Evolutionary conservation across 2,888 invertebrate genomes (phyloP).

Genomic region (Xestia sexstrigata): DNA sequence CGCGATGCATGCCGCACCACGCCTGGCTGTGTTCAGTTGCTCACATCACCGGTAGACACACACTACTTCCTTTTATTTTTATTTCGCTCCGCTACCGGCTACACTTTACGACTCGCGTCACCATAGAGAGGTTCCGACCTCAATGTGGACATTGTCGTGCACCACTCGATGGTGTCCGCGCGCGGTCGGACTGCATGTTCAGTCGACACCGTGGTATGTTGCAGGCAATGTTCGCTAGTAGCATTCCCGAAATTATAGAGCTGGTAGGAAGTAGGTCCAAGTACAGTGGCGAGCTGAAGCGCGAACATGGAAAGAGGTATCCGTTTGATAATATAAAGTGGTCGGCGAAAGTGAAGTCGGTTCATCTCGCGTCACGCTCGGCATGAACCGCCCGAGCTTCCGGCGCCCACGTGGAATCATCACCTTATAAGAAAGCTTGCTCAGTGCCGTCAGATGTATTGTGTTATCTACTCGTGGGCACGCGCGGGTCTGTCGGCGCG

Average conservation of each 20-base stretch:
- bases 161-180: constrained; percentile 89
- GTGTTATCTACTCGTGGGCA: constrained; percentile 90
- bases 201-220: constrained; percentile 92
- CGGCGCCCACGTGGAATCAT: constrained; percentile 84
- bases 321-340: constrained; percentile 87
- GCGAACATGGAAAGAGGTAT: constrained; percentile 99
- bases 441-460: constrained; percentile 92
- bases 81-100: constrained; percentile 89
- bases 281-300: constrained; percentile 99
- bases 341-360: constrained; percentile 87
- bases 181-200: constrained; percentile 80
- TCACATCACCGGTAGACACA: constrained; percentile 90
- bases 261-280: constrained; percentile 99
- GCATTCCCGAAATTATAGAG: constrained; percentile 99
- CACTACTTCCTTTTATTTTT: constrained; percentile 87
- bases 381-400: constrained; percentile 86
- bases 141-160: constrained; percentile 90
- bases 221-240: constrained; percentile 99
- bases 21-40: constrained; percentile 91
- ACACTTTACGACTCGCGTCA: constrained; percentile 85
- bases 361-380: constrained; percentile 79
- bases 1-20: constrained; percentile 89
- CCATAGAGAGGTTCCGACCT: constrained; percentile 85
- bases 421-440: constrained; percentile 89
- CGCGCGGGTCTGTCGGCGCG: constrained; percentile 76